A percentile compares a stretch with the other conserved stretches of the same genome.
phyloP scores from a whole-genome alignment of 2,888 invertebrate species.

The Timema cristinae region DNA sequence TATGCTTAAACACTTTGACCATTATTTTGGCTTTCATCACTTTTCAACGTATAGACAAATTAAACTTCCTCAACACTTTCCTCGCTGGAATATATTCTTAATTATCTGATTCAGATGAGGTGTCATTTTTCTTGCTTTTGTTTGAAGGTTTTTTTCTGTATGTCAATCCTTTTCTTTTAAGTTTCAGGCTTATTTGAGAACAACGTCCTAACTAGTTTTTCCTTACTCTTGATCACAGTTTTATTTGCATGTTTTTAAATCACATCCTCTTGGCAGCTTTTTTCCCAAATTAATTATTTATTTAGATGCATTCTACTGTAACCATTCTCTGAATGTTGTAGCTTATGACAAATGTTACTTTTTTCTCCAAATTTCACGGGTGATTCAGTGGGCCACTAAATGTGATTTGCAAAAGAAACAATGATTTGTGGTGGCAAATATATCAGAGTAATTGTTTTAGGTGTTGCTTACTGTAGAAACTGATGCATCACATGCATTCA shows the following conservation, averaged over 20 bases:
- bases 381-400: too few species aligned
- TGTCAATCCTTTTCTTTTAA: background rate
- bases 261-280: constrained; percentile 2
- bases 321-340: too few species aligned
- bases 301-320: too few species aligned
- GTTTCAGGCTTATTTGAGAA: constrained; percentile 7
- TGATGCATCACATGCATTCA: too few species aligned
- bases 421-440: too few species aligned
- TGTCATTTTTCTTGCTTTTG: background rate
- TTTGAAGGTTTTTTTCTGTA: background rate
- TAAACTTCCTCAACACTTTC: constrained; percentile 8
- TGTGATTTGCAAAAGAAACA: too few species aligned
- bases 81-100: background rate
- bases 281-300: background rate
- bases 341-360: too few species aligned
- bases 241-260: constrained; percentile 6
- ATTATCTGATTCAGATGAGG: constrained; percentile 8
- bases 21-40: constrained; percentile 1
- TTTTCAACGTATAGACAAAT: background rate
- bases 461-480: too few species aligned
- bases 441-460: too few species aligned
- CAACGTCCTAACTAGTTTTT: background rate
- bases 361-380: too few species aligned
- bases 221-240: background rate
- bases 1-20: background rate